Evolutionary conservation across 2,113 vertebrate species (phyloP), one percentile per base, ranked within the genome.

Genomic region (Butastur rufipennis): DNA sequence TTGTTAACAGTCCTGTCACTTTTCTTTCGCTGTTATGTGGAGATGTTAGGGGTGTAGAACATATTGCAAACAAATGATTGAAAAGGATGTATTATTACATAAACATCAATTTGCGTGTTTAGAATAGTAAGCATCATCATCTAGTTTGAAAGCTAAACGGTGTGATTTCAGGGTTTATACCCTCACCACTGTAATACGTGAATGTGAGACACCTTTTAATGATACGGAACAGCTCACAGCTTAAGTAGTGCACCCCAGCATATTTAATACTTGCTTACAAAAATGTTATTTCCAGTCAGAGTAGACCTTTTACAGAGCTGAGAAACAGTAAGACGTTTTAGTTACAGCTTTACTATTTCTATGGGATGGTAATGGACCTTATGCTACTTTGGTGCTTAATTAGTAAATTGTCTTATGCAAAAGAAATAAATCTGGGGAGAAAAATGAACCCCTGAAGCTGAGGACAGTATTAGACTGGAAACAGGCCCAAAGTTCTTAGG

Each of bases 171-270:
- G 47, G 27, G 23, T 80, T 96, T 81, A 23, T 88, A 48, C 16
- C 22, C 14, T 75, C 34, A 53, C 13, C 2, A 1, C 10, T 45
- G 9, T 80, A 34, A 78, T 74, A 20, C 0, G 0, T 50, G 31
- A 73, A 38, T 0, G 1, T 55, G 55, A 70, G 22, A 50, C 4
- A 6, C 17, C 27, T 75, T 80, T 67, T 72, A 72, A 36, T 72
- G 20, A 10, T 72, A 27, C 0, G 1, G 8, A 52, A 83, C 17
- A 87, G 48, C 40, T 65, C 19, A 43, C 6, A 59, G 36, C 9
- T 16, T 11, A 62, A 80, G 38, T 55, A 61, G n/a, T 32, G 8
- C 29, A 68, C 16, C 19, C 6, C 10, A 50, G 29, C 13, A 22
- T 66, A 11, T 68, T 92, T 72, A 42, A 17, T 59, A 63, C 40